Conservation (phyloP, 2,113 vertebrate genomes). For the Climacteris rufus region DNA sequence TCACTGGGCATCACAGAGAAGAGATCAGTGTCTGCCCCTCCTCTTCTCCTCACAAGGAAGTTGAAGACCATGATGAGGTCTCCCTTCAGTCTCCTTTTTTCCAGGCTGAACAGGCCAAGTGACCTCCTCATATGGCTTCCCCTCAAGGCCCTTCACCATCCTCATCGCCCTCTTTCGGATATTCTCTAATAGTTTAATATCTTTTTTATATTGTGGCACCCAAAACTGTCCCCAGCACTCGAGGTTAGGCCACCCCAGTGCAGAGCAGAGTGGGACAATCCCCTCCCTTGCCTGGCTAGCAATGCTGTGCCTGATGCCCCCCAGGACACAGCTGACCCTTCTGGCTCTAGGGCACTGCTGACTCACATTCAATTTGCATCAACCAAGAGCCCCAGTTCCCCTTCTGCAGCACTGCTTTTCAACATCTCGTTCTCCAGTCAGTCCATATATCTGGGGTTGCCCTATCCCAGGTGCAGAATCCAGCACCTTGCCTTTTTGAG, state of each 20-base stretch:
- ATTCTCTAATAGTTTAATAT: neutral
- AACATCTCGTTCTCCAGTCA: neutral
- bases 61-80: neutral
- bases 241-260: accelerated
- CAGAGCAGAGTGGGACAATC: neutral
- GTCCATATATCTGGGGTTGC: neutral
- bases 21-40: neutral
- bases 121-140: neutral
- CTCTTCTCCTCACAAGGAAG: neutral
- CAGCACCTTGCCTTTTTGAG: neutral
- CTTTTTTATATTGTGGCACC: neutral
- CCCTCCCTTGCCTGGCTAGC: accelerated
- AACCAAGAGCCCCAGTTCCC: accelerated
- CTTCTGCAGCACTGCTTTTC: neutral
- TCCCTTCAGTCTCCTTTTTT: neutral
- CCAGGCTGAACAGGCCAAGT: neutral
- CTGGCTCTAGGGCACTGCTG: neutral
- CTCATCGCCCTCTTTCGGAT: neutral
- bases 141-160: neutral
- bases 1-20: neutral
- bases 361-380: accelerated
- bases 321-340: accelerated
- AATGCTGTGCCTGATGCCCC: neutral
- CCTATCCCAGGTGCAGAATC: neutral
- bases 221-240: accelerated